These are phyloP conservation scores for Phymanthus crucifer DNA, from an alignment of 92 coral and sea anemone genomes.

Conservation along the genomic window DNA sequence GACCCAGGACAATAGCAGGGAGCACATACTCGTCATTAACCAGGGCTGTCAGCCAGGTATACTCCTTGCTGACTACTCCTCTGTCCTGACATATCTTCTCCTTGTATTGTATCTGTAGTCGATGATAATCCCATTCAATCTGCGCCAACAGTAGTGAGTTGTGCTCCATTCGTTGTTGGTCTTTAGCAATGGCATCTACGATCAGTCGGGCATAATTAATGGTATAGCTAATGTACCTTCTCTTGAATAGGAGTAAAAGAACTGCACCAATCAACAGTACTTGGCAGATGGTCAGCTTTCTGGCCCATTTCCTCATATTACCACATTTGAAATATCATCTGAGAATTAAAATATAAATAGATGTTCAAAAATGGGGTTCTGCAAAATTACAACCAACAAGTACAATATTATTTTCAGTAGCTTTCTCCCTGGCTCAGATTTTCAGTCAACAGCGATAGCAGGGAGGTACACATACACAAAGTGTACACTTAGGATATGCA, in stretches of 20 bases:
- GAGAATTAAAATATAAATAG: background rate
- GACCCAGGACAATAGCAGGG: slow-evolving; percentile 54
- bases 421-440: too few species aligned
- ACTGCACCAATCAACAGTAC: background rate
- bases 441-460: too few species aligned
- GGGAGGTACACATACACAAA: too few species aligned
- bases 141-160: background rate
- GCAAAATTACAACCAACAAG: too few species aligned
- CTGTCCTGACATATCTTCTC: background rate
- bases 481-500: too few species aligned
- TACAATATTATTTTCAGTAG: too few species aligned
- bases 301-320: background rate
- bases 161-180: background rate
- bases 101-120: background rate
- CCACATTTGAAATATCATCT: background rate
- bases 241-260: background rate
- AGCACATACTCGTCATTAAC: slow-evolving; percentile 47
- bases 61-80: background rate
- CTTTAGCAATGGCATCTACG: background rate
- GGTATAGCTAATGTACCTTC: background rate
- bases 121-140: slow-evolving; percentile 3
- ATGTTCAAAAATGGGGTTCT: too few species aligned
- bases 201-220: background rate
- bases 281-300: background rate
- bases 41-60: slow-evolving; percentile 52